phyloP scores from a whole-genome alignment of 2,888 invertebrate species.

The Cryptops parisi region DNA sequence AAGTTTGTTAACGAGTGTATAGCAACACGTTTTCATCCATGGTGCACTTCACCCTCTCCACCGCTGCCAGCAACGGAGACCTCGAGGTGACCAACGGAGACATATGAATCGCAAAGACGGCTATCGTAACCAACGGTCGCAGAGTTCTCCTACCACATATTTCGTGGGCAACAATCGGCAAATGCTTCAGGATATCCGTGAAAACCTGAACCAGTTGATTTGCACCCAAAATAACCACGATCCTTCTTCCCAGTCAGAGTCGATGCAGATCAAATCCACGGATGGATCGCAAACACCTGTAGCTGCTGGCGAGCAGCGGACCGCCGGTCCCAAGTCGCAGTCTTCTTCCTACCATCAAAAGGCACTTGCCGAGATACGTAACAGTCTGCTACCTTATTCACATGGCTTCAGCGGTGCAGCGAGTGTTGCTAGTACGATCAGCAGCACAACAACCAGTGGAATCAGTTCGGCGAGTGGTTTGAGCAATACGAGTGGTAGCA shows the following conservation, averaged over 20 bases:
- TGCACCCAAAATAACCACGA: slow-evolving; percentile 16
- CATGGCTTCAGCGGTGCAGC: slow-evolving; percentile 39
- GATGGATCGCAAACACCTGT: neutral
- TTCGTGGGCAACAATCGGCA: slow-evolving; percentile 26
- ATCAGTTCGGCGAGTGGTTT: slow-evolving; percentile 17
- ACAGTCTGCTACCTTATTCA: slow-evolving; percentile 65
- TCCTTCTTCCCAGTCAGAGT: neutral
- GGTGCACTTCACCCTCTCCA: no score
- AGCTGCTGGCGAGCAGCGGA: neutral
- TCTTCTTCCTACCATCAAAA: slow-evolving; percentile 56
- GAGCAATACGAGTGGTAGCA: slow-evolving; percentile 17
- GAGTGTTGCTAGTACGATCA: slow-evolving; percentile 60
- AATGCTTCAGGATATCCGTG: slow-evolving; percentile 26
- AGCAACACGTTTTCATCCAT: no score
- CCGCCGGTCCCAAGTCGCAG: neutral
- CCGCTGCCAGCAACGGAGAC: no score
- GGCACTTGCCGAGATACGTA: slow-evolving; percentile 72
- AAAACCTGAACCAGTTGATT: slow-evolving; percentile 25
- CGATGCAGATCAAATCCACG: slow-evolving; percentile 14
- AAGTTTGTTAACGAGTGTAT: no score
- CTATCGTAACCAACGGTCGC: slow-evolving; percentile 15
- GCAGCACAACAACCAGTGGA: slow-evolving; percentile 39
- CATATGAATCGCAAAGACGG: slow-evolving; percentile 19
- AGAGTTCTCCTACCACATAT: slow-evolving; percentile 21
- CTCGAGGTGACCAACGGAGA: no score